Percentiles rank a stretch among this genome's conserved stretches.
phyloP scores from a whole-genome alignment of 2,113 vertebrate genomes.

The Erythrolamprus reginae region DNA sequence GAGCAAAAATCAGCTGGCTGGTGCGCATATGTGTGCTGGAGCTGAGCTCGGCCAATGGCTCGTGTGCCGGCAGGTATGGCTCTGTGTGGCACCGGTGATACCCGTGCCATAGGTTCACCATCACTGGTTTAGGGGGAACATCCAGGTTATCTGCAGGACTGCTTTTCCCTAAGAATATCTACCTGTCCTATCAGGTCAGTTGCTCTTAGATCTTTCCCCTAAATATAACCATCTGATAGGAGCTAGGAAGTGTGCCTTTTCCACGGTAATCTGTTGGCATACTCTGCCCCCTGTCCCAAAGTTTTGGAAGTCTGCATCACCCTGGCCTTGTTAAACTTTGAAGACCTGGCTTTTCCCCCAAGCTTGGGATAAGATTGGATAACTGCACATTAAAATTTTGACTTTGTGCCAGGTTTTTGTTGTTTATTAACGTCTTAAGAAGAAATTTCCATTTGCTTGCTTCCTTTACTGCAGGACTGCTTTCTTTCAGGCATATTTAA shows the following conservation, averaged over 20 bases:
- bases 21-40: no score
- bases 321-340: not conserved
- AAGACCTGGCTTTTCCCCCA: not conserved
- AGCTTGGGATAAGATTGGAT: not conserved
- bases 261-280: not conserved
- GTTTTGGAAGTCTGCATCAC: not conserved
- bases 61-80: no score
- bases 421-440: not conserved
- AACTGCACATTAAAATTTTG: not conserved
- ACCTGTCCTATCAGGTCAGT: not conserved
- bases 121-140: not conserved
- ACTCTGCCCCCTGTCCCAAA: not conserved
- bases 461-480: not conserved
- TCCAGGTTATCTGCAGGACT: not conserved
- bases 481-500: not conserved
- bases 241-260: not conserved
- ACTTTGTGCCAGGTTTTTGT: not conserved
- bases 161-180: not conserved
- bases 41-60: no score
- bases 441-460: not conserved
- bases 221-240: not conserved
- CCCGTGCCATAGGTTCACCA: no score
- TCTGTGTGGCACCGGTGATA: no score
- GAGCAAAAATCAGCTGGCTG: no score
- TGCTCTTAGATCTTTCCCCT: not conserved